Base-by-base conservation (phyloP, 2,797 vertebrate species). In the Nasua narica region DNA sequence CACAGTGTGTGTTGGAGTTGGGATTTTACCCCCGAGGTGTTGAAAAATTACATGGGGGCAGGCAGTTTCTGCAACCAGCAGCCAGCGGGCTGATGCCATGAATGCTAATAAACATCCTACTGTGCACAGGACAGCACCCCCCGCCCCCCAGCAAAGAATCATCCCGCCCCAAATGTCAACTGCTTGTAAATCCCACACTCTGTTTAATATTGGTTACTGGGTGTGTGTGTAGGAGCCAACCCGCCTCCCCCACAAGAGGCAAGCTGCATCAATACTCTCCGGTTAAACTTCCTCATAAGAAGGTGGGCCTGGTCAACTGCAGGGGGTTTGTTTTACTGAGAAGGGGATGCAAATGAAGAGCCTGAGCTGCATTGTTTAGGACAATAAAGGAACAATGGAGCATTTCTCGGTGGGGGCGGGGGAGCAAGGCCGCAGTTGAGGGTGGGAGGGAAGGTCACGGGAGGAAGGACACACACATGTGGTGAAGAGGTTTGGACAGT, bases 151-250 rank as follows among this genome's bases (percentile, higher is more conserved):
- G 37, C 11, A 12, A 62, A 74, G 77, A 69, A 56, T 40, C 25
- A 29, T 67, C 56, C 4, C 43, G 13, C 48, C 58, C 40, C 9
- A 50, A 18, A 43, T 40, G 40, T 56, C 74, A 69, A 2, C 12
- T 16, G 18, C 69, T 56, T 72, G 9, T 8, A 74, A 82, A 78
- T 16, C n/a, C 23, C 81, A 77, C 11, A 14, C 15, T 52, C 0
- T 11, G 12, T 14, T 74, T 72, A 14, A 9, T 21, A 4, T n/a
- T 72, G 15, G 69, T 70, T 29, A 37, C 83, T 13, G 25, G 29
- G 15, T 5, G n/a, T 48, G 40, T 1, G 2, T 1, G 23, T 2
- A 8, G 16, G 43, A 11, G 0, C 43, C 27, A 8, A 46, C 27
- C 40, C 15, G 18, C 4, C 14, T 29, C 21, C 32, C n/a, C 37